Evolutionary conservation across 2,888 invertebrate species (phyloP).

Genomic region (Chymomyza amoena): DNA sequence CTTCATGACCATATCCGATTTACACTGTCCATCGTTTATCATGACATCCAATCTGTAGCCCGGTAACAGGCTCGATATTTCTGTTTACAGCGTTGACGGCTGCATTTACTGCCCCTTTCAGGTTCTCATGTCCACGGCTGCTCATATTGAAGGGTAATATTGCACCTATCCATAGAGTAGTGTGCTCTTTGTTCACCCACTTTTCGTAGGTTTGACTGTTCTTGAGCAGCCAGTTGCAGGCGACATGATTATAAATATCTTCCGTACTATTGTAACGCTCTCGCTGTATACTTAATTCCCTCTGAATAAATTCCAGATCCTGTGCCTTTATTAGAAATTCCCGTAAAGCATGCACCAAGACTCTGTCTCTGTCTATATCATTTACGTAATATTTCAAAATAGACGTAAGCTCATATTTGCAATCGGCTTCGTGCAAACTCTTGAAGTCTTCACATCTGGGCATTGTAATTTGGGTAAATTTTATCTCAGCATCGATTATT

Average conservation of each 20-base stretch:
- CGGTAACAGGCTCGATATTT: constrained; percentile 81
- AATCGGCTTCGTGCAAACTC: constrained; percentile 76
- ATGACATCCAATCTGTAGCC: constrained; percentile 82
- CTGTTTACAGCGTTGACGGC: constrained; percentile 83
- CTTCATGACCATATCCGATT: constrained; percentile 86
- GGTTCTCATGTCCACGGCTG: constrained; percentile 80
- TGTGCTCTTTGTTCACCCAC: constrained; percentile 77
- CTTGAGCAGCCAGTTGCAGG: constrained; percentile 84
- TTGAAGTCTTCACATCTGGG: constrained; percentile 81
- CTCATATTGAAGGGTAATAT: constrained; percentile 83
- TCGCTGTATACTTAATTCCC: constrained; percentile 25
- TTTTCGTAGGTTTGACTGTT: constrained; percentile 78
- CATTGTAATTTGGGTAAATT: constrained; percentile 82
- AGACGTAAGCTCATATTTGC: constrained; percentile 85
- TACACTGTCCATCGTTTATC: constrained; percentile 84
- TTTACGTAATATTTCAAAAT: constrained; percentile 85
- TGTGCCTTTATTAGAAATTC: constrained; percentile 51
- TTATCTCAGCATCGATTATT: constrained; percentile 80
- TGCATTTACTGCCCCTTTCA: constrained; percentile 81
- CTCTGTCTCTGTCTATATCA: constrained; percentile 79
- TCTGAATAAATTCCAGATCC: constrained; percentile 32
- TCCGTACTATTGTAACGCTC: constrained; percentile 1
- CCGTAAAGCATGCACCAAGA: constrained; percentile 51
- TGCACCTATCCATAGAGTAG: constrained; percentile 66
- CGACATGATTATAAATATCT: constrained; percentile 74